Evolutionary conservation across 2,888 invertebrate species (phyloP).

Genomic region (Drosophila anomalipes): DNA sequence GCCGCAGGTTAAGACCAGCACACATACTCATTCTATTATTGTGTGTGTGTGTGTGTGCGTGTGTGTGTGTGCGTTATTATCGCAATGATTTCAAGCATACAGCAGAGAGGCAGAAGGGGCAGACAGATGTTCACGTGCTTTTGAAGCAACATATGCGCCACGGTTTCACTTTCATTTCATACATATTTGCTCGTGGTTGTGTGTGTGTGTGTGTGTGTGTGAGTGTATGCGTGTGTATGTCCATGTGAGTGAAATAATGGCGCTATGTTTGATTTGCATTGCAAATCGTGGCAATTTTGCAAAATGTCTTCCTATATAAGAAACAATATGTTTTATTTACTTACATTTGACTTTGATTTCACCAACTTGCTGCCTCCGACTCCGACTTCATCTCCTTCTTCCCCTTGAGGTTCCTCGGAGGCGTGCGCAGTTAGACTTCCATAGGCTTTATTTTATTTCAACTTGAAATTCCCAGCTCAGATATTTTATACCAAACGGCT

Average conservation of each 20-base stretch:
- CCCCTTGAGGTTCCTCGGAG: background rate
- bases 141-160: slow-evolving; percentile 72
- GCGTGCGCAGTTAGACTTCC: slow-evolving; percentile 14
- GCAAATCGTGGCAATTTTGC: slow-evolving; percentile 79
- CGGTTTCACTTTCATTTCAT: slow-evolving; percentile 67
- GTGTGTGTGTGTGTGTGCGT: slow-evolving; percentile 41
- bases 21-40: slow-evolving; percentile 19
- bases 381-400: background rate
- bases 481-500: background rate
- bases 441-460: slow-evolving; percentile 32
- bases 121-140: slow-evolving; percentile 56
- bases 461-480: slow-evolving; percentile 5
- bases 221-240: slow-evolving; percentile 12
- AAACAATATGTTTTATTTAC: slow-evolving; percentile 82
- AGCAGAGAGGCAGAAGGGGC: slow-evolving; percentile 1
- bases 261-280: slow-evolving; percentile 80
- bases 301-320: slow-evolving; percentile 78
- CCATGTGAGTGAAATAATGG: slow-evolving; percentile 68
- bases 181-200: background rate
- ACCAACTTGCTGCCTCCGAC: slow-evolving; percentile 18
- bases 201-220: slow-evolving; percentile 14
- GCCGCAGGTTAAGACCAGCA: slow-evolving; percentile 70
- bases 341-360: slow-evolving; percentile 79
- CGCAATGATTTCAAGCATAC: slow-evolving; percentile 63
- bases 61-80: slow-evolving; percentile 66